These are phyloP conservation scores for Hystrix brachyura DNA, from an alignment of 2,113 vertebrate species.

Conservation along the genomic window DNA sequence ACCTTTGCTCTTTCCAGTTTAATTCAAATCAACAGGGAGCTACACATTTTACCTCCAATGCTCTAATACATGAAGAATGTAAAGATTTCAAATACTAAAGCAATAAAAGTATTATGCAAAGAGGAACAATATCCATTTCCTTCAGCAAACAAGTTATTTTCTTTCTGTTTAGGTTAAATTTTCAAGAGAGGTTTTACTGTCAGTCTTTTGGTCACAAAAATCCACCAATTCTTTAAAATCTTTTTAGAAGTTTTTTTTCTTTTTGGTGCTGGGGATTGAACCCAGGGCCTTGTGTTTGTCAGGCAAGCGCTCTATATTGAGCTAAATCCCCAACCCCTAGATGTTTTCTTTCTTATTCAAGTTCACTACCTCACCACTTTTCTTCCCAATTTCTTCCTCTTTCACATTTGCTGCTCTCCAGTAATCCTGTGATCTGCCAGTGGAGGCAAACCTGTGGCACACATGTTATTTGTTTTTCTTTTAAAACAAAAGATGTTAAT, in stretches of 20 bases:
- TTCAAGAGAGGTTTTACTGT: background rate
- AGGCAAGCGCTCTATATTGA: too few relatives aligned
- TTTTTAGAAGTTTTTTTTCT: background rate
- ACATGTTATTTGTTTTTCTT: too few relatives aligned
- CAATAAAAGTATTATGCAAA: background rate
- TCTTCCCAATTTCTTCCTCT: background rate
- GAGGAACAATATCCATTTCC: background rate
- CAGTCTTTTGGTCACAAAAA: background rate
- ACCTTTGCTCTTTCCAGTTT: background rate
- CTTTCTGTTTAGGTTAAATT: background rate
- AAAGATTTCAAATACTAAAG: background rate
- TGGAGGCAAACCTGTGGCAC: too few relatives aligned
- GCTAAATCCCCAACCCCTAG: background rate
- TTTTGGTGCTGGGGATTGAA: too few relatives aligned
- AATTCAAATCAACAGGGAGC: background rate
- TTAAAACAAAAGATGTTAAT: too few relatives aligned
- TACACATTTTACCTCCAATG: background rate
- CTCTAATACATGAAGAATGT: background rate
- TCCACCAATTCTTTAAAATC: background rate
- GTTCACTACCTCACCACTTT: background rate
- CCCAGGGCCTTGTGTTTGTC: too few relatives aligned
- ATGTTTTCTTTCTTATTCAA: background rate
- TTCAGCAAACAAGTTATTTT: conserved; percentile 31
- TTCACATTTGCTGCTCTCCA: background rate
- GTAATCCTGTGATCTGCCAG: background rate